phyloP scores from a whole-genome alignment of 2,113 vertebrate genomes.

The Archocentrus centrarchus region DNA sequence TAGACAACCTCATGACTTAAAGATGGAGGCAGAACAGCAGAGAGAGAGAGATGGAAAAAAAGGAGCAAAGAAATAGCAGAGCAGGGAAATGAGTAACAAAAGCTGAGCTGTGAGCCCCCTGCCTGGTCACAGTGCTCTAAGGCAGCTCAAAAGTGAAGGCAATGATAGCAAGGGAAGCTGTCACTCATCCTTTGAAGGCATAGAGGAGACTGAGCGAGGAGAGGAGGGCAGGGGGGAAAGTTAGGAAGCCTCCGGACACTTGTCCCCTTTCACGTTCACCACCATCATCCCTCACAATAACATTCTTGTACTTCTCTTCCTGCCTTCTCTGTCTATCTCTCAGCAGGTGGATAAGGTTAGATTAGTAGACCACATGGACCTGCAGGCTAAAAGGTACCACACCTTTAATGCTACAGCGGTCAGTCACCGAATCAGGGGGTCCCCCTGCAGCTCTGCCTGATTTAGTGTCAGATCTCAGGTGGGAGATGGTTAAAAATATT shows the following conservation, averaged over 20 bases:
- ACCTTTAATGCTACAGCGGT: conserved; percentile 75
- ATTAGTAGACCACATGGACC: conserved; percentile 65
- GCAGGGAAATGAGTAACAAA: conserved; percentile 58
- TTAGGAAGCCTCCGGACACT: conserved; percentile 73
- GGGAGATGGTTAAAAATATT: conserved; percentile 15
- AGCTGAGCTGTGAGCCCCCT: conserved; percentile 67
- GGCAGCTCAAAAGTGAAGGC: conserved; percentile 60
- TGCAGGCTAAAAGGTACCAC: conserved; percentile 59
- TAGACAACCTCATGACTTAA: conserved; percentile 40
- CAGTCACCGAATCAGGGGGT: conserved; percentile 63
- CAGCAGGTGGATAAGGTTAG: conserved; percentile 72
- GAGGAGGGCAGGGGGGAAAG: conserved; percentile 39
- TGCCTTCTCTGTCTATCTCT: conserved; percentile 44
- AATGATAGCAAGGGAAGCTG: conserved; percentile 77
- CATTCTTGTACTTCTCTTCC: conserved; percentile 50
- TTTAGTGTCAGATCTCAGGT: conserved; percentile 39
- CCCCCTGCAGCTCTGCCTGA: conserved; percentile 39
- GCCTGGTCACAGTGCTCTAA: conserved; percentile 64
- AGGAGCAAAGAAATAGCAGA: conserved; percentile 24
- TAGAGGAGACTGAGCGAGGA: conserved; percentile 42
- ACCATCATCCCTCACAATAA: conserved; percentile 64
- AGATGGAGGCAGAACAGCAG: conserved; percentile 30
- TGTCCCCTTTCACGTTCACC: conserved; percentile 76
- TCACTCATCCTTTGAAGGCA: conserved; percentile 72
- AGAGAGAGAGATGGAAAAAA: background rate